Evolutionary conservation across 2,113 vertebrate species (phyloP), one percentile per base, ranked within the genome.

Genomic region (Indicator maculatus): DNA sequence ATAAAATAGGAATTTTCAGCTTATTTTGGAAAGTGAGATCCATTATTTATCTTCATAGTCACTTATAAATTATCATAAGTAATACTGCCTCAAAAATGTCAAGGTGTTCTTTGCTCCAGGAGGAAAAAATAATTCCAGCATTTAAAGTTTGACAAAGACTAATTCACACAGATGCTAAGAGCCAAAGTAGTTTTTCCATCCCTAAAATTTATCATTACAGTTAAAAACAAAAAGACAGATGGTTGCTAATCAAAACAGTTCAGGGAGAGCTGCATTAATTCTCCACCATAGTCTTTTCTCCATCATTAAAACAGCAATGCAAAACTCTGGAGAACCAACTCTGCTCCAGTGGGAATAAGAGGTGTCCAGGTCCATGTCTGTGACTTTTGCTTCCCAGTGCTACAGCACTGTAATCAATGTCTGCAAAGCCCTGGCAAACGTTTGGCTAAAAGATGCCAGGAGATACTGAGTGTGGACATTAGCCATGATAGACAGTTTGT

Each of bases 1-100:
- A 87, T 70, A 89, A 95, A 95, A 89, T 76, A 89, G 55, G 61
- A 95, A 95, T 67, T 69, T 94, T 77, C 47, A 86, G 47, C 44
- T 91, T 47, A 78, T 96, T 88, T 77, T 85, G 88, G 77, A 86
- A 95, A 91, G 76, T 78, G 93, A 61, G 39, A 76, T 59, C 65
- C 65, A 96, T 95, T 95, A 90, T 95, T 96, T 93, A 93, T 64
- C 58, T 70, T 72, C 61, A 65, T 70, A 75, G 61, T n/a, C 36
- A 67, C 47, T 86, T 95, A 89, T 9, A 95, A 93, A 89, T 83
- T 74, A 95, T 78, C 45, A 16, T 56, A 94, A 87, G 39, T 92
- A 93, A 82, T 70, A 83, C 63, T 47, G 41, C 31, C 86, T 92
- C 67, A 90, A 86, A 95, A 94, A 90, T 23, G 52, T 77, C 77